These are phyloP conservation scores for Abrostola tripartita DNA, from an alignment of 2,888 invertebrate species.

Conservation along the genomic window DNA sequence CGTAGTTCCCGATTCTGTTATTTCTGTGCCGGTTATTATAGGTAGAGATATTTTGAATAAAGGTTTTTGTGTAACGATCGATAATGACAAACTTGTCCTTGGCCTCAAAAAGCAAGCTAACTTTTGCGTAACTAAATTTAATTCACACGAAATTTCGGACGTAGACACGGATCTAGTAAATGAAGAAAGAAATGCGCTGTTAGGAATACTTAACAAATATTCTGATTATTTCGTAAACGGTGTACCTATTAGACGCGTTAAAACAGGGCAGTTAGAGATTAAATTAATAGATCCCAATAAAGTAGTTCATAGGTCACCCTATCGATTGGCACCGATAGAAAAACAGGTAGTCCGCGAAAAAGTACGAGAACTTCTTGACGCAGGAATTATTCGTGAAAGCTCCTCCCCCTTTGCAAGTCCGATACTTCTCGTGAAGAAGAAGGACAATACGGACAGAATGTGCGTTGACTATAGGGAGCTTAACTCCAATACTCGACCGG, in stretches of 20 bases:
- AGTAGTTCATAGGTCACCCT: conserved; percentile 37
- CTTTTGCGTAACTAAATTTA: conserved; percentile 4
- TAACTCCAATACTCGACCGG: conserved; percentile 52
- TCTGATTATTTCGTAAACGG: conserved; percentile 35
- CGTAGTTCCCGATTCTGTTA: neutral
- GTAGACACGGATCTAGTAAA: conserved; percentile 38
- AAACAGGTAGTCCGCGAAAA: conserved; percentile 50
- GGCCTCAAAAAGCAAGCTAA: neutral
- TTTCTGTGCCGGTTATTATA: conserved; percentile 6
- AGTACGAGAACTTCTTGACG: conserved; percentile 43
- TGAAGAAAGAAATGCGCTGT: neutral
- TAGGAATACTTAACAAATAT: conserved; percentile 27
- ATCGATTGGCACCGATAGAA: conserved; percentile 44
- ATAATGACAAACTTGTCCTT: conserved; percentile 2
- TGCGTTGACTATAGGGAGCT: conserved; percentile 43
- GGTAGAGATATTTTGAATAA: conserved; percentile 13
- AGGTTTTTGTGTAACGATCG: neutral
- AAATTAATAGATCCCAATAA: conserved; percentile 40
- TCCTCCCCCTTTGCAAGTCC: conserved; percentile 58
- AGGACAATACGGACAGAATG: conserved; percentile 6
- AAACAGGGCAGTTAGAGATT: conserved; percentile 37
- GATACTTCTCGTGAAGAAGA: conserved; percentile 44
- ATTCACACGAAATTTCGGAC: conserved; percentile 11
- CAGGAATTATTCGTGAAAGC: conserved; percentile 55
- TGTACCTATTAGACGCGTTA: conserved; percentile 39